Base-by-base conservation (phyloP, 1,140 invertebrate species). In the Augochlora pura region DNA sequence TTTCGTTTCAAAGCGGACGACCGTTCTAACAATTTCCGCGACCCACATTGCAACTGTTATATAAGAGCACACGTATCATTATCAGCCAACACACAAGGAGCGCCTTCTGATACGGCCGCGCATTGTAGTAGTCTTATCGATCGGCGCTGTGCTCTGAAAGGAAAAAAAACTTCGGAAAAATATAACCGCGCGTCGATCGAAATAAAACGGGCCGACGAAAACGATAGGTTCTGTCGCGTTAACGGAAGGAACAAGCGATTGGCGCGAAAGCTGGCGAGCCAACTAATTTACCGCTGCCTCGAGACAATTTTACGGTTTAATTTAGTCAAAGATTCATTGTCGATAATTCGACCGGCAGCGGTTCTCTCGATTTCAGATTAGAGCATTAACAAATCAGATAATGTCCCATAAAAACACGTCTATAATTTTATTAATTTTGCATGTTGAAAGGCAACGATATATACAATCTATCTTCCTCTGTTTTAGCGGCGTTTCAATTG, bases 21-120 rank as follows among this genome's bases (percentile, higher is more conserved):
- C 49, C 32, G 70, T 75, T 84, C 71, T 75, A 77, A 63, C 72
- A 71, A 84, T 83, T 71, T 57, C 16, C 65, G 67, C 77, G 83
- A 83, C 76, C 76, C 73, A 84, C 81, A 80, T 84, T 57, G 69
- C 63, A 67, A 80, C 65, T 59, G 66, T 83, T 84, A 83, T 49
- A 57, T 82, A 77, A 80, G 63, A 38, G 49, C 18, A 69, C 32
- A 57, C 38, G 59, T 77, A 59, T 83, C 78, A 72, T 81, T 83
- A 84, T 83, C 81, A 70, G 27, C 74, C 32, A 39, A 21, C 63
- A 21, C 63, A 46, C 38, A 60, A 60, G 25, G 69, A 65, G 23
- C 54, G 23, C 49, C 32, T 59, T 23, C 60, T 46, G 38, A 73
- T 64, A 69, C 18, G 52, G 59, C 38, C 38, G 62, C 42, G 42